Evolutionary conservation across 2,888 invertebrate species (phyloP).

Genomic region (Andricus quercusramuli): DNA sequence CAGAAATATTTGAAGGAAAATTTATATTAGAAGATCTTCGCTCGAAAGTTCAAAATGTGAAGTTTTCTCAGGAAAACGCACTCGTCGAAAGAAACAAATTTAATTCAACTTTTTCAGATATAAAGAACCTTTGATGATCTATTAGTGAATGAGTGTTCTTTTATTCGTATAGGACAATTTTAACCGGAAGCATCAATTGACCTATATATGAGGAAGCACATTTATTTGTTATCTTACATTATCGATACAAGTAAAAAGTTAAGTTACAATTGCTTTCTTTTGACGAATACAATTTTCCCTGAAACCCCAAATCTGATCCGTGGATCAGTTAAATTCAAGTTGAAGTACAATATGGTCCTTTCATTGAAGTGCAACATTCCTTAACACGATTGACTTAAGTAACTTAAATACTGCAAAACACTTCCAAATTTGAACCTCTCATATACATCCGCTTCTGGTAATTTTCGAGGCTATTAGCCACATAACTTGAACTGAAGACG

Average conservation of each 20-base stretch:
- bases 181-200: no score
- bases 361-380: background rate
- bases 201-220: no score
- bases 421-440: conserved; percentile 11
- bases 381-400: background rate
- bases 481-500: no score
- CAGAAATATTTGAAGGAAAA: background rate
- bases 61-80: background rate
- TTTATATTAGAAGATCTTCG: background rate
- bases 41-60: no score
- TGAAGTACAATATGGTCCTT: background rate
- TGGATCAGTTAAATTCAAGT: background rate
- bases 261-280: background rate
- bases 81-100: background rate
- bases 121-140: no score
- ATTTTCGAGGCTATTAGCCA: no score
- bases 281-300: background rate
- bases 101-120: no score
- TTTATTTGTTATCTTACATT: no score
- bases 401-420: background rate
- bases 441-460: background rate
- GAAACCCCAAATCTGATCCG: background rate
- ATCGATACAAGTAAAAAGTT: no score
- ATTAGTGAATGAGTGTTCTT: no score
- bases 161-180: no score